Base-by-base conservation (phyloP, 2,797 vertebrate species). In the Choloepus didactylus region DNA sequence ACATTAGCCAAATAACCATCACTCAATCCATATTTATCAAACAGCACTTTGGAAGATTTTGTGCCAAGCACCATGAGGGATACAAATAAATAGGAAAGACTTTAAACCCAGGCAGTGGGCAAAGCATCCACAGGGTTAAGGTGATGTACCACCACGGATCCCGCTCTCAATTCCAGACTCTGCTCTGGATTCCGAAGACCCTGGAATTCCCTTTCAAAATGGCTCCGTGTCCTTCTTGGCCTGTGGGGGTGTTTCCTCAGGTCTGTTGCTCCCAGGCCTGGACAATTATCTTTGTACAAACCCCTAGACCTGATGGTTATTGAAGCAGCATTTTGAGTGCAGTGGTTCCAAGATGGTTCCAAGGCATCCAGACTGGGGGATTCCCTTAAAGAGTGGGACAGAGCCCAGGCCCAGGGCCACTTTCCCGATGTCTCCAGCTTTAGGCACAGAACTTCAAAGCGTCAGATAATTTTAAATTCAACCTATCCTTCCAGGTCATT, bases 11-110 rank as follows among this genome's bases (percentile, higher is more conserved):
- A 87, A 72, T 86, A 88, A 62, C 31, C 21, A 75, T 41, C 29
- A 82, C 66, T 70, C 49, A 93, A 56, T 92, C 73, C 87, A 87
- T 86, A 86, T 80, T 94, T 69, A 90, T 51, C 66, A 92, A 94
- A 9, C 14, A 72, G 10, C 35, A 3, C 1, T 83, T 96, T 31
- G 7, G 1, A 93, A 94, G 5, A 69, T 8, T 72, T n/a, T 83
- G 3, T 79, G 27, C 19, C 87, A 54, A 82, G 18, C 25, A 46
- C 51, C 15, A 38, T 7, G 16, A 81, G 38, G 11, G 14, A 59
- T 51, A 29, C 3, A 73, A 89, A 89, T 82, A 29, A 87, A 23
- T 2, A 70, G 5, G 21, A 75, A 60, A 80, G 11, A 59, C 69
- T 29, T 54, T 83, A 51, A 51, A 23, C 9, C 3, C 16, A 3